Evolutionary conservation across 2,888 invertebrate species (phyloP).

Genomic region (Drosophila mettleri): DNA sequence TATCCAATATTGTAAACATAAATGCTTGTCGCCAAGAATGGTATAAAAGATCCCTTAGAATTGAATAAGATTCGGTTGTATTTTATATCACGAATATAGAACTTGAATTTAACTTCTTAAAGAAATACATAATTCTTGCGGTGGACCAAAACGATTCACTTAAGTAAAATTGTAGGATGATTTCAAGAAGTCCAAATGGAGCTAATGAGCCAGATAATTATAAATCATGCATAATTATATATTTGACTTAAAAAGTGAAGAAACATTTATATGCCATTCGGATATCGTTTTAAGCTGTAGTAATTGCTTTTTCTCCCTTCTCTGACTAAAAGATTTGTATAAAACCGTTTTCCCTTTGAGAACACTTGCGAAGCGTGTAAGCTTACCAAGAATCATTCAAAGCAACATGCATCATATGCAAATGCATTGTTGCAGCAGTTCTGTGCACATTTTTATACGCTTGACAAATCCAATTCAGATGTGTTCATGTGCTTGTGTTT

Average conservation of each 20-base stretch:
- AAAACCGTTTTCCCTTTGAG: slow-evolving; percentile 1
- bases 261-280: neutral
- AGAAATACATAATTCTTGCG: too few species aligned
- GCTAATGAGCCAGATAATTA: neutral
- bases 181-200: neutral
- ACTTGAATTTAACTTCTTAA: too few species aligned
- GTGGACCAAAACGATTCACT: neutral
- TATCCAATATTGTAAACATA: too few species aligned
- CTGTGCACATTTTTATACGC: slow-evolving; percentile 41
- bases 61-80: too few species aligned
- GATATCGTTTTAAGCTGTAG: neutral
- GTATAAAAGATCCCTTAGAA: too few species aligned
- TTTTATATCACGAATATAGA: too few species aligned
- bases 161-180: neutral
- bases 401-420: slow-evolving; percentile 1
- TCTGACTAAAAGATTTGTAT: neutral
- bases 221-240: neutral
- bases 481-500: slow-evolving; percentile 30
- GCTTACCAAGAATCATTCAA: slow-evolving; percentile 6
- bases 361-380: neutral
- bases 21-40: too few species aligned
- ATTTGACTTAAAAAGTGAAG: too few species aligned
- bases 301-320: neutral
- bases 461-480: slow-evolving; percentile 53
- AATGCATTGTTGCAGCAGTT: slow-evolving; percentile 36